Base-by-base conservation (phyloP, 2,888 invertebrate species). In the Leptarthrus brevirostris region DNA sequence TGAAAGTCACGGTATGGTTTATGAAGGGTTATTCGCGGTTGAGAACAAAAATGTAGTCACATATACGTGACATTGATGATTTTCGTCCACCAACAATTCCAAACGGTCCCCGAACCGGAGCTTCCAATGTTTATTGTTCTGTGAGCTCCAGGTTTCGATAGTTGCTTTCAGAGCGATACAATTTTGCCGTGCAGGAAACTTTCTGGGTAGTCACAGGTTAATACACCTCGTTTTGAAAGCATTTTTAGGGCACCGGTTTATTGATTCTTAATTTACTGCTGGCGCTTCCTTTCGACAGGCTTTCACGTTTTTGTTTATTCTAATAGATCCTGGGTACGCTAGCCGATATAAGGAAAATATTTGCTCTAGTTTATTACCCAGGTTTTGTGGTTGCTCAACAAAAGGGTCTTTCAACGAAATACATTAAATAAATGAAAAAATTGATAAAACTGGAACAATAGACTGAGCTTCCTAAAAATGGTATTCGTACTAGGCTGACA, bases 201-300 rank as follows among this genome's bases (percentile, higher is more conserved):
- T 10, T 12, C 18, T 24, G 54, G 24, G 22, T 24, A 14, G 22
- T 54, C 10, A 24, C 1, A n/a, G 6, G 1, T 12, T 14, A 5
- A 24, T 12, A 12, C 22, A n/a, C 12, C 12, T 10, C 24, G 14
- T 4, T 14, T 22, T 12, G 18, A 4, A 24, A 44, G 16, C 44
- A 44, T 44, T 44, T 54, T 54, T 20, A 22, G 18, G 26, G 24
- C 5, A 54, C 54, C 22, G 14, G n/a, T 54, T 54, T 54, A 54
- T 54, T 54, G 54, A 54, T 54, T 54, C 54, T 54, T 54, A 54
- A 54, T 54, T 54, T 54, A 54, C 54, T 54, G 54, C 22, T 10
- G 54, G 54, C 54, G 54, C 10, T 54, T 54, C 54, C 54, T 54
- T 54, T 54, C 24, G 24, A 24, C 54, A 54, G 54, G 24, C 54